A percentile compares a stretch with the other conserved stretches of the same genome.
Conservation (phyloP, 1,140 invertebrate genomes). For the Drosophila tropicalis region DNA sequence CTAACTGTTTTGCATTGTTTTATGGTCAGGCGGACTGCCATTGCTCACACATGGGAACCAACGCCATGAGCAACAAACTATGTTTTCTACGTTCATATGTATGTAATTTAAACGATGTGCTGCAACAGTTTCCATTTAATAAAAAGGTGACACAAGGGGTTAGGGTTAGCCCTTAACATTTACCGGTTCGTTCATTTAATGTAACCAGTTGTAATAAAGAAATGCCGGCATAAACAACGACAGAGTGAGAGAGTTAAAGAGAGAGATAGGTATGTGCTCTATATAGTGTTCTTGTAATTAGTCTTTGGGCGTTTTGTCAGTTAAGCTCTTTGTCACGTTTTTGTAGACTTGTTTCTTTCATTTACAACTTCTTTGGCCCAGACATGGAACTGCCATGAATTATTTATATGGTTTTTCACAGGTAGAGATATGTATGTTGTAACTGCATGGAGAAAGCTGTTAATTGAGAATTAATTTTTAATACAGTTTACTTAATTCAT, state of each 20-base stretch:
- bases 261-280: slow-evolving; percentile 28
- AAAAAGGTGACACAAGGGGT: slow-evolving; percentile 49
- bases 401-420: slow-evolving; percentile 50
- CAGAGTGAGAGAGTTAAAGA: background rate
- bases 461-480: slow-evolving; percentile 23
- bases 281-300: slow-evolving; percentile 67
- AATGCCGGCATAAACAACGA: background rate
- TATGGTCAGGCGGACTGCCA: slow-evolving; percentile 60
- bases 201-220: slow-evolving; percentile 42
- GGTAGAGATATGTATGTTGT: slow-evolving; percentile 35
- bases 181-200: slow-evolving; percentile 58
- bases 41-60: slow-evolving; percentile 75
- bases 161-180: slow-evolving; percentile 50
- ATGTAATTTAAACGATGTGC: slow-evolving; percentile 42
- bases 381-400: slow-evolving; percentile 38
- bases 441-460: slow-evolving; percentile 26
- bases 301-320: slow-evolving; percentile 49
- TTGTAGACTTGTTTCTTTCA: slow-evolving; percentile 22
- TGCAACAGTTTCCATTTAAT: slow-evolving; percentile 79
- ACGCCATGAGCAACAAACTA: slow-evolving; percentile 41
- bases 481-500: background rate
- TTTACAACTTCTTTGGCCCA: slow-evolving; percentile 20
- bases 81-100: slow-evolving; percentile 9
- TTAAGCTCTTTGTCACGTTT: slow-evolving; percentile 44
- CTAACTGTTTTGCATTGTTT: slow-evolving; percentile 81